A percentile compares a stretch with the other conserved stretches of the same genome.
phyloP scores from a whole-genome alignment of 2,888 invertebrate species.

The Cryptosula pallasiana region DNA sequence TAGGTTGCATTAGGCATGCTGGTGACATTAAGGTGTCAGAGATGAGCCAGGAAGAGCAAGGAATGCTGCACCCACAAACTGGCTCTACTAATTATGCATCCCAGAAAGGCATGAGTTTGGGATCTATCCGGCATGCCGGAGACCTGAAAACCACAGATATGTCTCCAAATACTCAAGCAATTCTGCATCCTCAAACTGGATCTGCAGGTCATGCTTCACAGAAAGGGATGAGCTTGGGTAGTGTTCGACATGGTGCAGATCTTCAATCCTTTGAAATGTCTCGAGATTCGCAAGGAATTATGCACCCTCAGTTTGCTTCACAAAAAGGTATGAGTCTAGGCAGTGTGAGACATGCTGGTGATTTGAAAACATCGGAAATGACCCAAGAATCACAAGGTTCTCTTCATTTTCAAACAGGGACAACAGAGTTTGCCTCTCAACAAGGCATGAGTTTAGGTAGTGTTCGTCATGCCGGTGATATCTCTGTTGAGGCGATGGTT shows the following conservation, averaged over 20 bases:
- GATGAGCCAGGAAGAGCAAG: background rate
- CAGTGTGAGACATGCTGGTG: background rate
- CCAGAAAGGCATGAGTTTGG: slow-evolving; percentile 17
- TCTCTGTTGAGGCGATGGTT: too few species aligned
- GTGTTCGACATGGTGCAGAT: background rate
- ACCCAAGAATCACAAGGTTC: background rate
- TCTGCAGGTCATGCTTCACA: background rate
- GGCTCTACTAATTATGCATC: background rate
- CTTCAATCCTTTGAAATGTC: background rate
- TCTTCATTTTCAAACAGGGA: background rate
- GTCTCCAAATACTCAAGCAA: background rate
- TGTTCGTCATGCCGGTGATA: slow-evolving; percentile 6
- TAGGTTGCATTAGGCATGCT: background rate
- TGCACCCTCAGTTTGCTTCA: background rate
- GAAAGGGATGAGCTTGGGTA: slow-evolving; percentile 9
- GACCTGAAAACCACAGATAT: background rate
- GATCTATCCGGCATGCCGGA: background rate
- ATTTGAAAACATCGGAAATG: background rate
- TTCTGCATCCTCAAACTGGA: background rate
- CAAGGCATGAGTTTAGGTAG: slow-evolving; percentile 7
- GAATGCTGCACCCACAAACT: background rate
- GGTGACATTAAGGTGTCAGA: background rate
- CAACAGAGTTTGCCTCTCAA: background rate
- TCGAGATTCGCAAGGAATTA: background rate
- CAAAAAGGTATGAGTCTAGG: background rate